Conservation (phyloP, 2,113 vertebrate genomes). For the Mastomys natalensis region DNA sequence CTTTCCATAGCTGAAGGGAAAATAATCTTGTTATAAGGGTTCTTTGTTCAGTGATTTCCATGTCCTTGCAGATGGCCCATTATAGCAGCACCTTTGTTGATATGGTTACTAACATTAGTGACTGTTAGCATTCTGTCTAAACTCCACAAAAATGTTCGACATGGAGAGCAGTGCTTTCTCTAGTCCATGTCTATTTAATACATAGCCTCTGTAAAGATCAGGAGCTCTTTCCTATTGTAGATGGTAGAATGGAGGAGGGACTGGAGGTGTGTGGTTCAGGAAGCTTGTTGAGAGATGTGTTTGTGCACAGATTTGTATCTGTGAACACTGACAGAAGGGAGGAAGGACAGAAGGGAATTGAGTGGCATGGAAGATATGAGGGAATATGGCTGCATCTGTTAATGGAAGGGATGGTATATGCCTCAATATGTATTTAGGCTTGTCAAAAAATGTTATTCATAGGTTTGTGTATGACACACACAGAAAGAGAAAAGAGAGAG, state of each 20-base stretch:
- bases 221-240: neutral
- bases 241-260: slow-evolving; percentile 6
- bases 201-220: slow-evolving; percentile 1
- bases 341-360: neutral
- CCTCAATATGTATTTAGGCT: neutral
- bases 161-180: slow-evolving; percentile 24
- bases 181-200: slow-evolving; percentile 44
- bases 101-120: slow-evolving; percentile 53
- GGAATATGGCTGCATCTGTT: neutral
- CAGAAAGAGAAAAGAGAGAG: no score
- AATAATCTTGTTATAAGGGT: slow-evolving; percentile 29
- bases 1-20: slow-evolving; percentile 49
- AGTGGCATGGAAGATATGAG: neutral
- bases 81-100: slow-evolving; percentile 58
- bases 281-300: neutral
- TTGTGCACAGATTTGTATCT: neutral
- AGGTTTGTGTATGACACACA: neutral
- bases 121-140: no score
- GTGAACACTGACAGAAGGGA: neutral
- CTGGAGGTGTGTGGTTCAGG: neutral
- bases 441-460: neutral
- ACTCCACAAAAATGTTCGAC: slow-evolving; percentile 3
- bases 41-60: slow-evolving; percentile 35
- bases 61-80: slow-evolving; percentile 25
- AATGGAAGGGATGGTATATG: neutral